Conservation (phyloP, 2,113 vertebrate genomes). For the Dipodomys ordii region DNA sequence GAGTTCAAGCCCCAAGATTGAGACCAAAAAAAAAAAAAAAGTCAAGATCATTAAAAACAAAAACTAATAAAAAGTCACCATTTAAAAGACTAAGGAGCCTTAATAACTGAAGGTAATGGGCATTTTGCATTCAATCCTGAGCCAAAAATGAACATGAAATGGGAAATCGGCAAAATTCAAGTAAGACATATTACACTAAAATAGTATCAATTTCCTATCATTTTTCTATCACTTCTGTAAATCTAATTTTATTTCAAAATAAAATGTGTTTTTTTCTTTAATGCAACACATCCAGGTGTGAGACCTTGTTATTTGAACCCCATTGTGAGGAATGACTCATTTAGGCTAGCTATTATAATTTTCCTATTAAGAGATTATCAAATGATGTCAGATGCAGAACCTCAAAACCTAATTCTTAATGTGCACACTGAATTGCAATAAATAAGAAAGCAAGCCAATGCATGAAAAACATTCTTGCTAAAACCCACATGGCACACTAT, state of each 20-base stretch:
- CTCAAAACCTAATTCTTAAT: slow-evolving; percentile 26
- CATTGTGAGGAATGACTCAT: slow-evolving; percentile 51
- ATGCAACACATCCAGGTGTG: slow-evolving; percentile 52
- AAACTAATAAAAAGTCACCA: not conserved
- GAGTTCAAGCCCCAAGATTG: no score
- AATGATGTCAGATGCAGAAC: slow-evolving; percentile 54
- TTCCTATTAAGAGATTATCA: slow-evolving; percentile 45
- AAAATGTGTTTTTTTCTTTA: slow-evolving; percentile 28
- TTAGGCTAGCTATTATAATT: slow-evolving; percentile 44
- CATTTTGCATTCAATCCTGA: not conserved
- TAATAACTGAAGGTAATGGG: not conserved
- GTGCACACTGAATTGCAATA: not conserved
- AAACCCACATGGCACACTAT: slow-evolving; percentile 21
- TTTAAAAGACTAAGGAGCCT: not conserved
- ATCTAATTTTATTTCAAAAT: slow-evolving; percentile 62
- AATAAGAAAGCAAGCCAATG: slow-evolving; percentile 53
- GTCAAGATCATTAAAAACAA: slow-evolving; percentile 25
- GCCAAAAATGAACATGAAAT: not conserved
- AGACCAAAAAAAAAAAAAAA: not conserved
- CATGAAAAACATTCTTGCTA: slow-evolving; percentile 46
- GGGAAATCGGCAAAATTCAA: slow-evolving; percentile 55
- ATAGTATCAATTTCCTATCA: slow-evolving; percentile 11
- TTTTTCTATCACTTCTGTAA: slow-evolving; percentile 32
- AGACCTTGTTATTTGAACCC: slow-evolving; percentile 22
- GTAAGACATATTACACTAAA: slow-evolving; percentile 28